These are phyloP conservation scores for Scrobipalpa costella DNA, from an alignment of 2,888 invertebrate genomes.

Conservation along the genomic window DNA sequence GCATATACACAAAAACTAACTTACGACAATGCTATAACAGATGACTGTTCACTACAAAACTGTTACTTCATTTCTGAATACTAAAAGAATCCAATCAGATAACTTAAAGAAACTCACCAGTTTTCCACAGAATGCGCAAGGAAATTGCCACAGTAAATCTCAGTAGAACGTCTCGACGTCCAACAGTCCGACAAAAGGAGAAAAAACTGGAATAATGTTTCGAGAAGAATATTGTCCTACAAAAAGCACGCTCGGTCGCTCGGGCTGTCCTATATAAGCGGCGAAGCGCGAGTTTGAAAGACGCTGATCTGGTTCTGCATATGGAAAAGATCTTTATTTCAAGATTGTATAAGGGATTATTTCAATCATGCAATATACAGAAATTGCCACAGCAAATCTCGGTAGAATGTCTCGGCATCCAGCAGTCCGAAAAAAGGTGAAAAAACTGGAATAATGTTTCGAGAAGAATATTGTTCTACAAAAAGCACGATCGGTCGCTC, in stretches of 20 bases:
- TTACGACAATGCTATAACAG: neutral
- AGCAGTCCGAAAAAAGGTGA: slow-evolving; percentile 11
- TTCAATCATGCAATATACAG: too few relatives aligned
- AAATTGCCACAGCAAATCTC: slow-evolving; percentile 21
- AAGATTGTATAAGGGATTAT: too few relatives aligned
- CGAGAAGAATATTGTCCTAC: slow-evolving; percentile 17
- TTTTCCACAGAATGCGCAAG: neutral
- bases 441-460: slow-evolving; percentile 14
- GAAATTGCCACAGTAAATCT: slow-evolving; percentile 22
- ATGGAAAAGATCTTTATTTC: too few relatives aligned
- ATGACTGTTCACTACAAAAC: neutral
- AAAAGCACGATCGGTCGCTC: neutral
- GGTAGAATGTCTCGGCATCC: neutral
- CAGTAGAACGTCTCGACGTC: slow-evolving; percentile 1
- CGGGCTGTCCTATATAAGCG: neutral
- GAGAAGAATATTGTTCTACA: slow-evolving; percentile 17
- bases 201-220: slow-evolving; percentile 13
- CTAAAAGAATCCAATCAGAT: slow-evolving; percentile 12
- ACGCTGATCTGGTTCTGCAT: neutral
- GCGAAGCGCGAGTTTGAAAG: neutral
- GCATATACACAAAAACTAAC: neutral
- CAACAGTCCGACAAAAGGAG: slow-evolving; percentile 16
- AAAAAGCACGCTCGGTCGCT: neutral
- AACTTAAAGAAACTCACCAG: slow-evolving; percentile 16
- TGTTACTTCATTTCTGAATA: neutral